Conservation (phyloP, 2,888 invertebrate genomes). For the Chymomyza procnemis region DNA sequence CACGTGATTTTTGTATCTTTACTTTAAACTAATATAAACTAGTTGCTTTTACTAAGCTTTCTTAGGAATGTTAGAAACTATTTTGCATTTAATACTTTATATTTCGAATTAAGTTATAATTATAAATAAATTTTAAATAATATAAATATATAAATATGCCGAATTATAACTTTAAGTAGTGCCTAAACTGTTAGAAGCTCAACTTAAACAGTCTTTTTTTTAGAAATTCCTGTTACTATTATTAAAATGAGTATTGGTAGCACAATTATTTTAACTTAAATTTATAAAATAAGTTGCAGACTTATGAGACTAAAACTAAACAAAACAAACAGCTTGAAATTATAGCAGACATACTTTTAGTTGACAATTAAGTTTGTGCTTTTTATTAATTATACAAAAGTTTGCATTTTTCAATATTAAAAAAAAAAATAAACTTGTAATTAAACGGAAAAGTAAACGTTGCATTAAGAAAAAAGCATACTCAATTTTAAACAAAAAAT, state of each 20-base stretch:
- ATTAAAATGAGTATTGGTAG: not conserved
- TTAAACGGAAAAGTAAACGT: too few relatives aligned
- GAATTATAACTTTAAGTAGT: not conserved
- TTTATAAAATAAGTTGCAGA: not conserved
- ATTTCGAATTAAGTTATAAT: too few relatives aligned
- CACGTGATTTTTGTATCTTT: not conserved
- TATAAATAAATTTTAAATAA: not conserved
- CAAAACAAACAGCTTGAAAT: not conserved
- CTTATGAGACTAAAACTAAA: not conserved
- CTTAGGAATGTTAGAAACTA: too few relatives aligned
- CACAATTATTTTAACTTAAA: not conserved
- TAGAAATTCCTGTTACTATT: not conserved
- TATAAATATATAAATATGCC: not conserved
- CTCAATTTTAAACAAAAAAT: not conserved
- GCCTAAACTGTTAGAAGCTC: not conserved
- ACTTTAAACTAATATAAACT: not conserved
- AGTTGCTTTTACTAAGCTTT: too few relatives aligned
- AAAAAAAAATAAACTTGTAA: too few relatives aligned
- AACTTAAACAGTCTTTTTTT: not conserved
- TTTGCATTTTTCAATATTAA: not conserved
- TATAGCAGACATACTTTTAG: not conserved
- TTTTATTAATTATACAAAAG: not conserved
- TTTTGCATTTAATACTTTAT: too few relatives aligned
- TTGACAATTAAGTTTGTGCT: not conserved
- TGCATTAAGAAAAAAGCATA: not conserved